phyloP scores from a whole-genome alignment of 2,113 vertebrate genomes.

The Ageneiosus marmoratus region DNA sequence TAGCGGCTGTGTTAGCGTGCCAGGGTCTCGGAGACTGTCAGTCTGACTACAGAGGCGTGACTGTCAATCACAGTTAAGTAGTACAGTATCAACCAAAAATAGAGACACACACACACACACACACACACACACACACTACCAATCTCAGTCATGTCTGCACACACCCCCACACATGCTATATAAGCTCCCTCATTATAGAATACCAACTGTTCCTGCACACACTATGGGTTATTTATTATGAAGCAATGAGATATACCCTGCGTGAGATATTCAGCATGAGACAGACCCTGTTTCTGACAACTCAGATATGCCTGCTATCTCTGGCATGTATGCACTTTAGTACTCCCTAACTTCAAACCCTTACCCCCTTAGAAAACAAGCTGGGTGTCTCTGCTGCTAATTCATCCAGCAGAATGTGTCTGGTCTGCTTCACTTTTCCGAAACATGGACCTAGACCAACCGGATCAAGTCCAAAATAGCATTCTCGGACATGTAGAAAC shows the following conservation, averaged over 20 bases:
- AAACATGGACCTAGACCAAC: not conserved
- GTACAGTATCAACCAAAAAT: not conserved
- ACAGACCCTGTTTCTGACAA: constrained; percentile 3
- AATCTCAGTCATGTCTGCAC: constrained; percentile 14
- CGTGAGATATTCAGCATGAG: not conserved
- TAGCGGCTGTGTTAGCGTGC: not conserved
- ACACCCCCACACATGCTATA: constrained; percentile 24
- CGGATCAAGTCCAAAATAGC: constrained; percentile 3
- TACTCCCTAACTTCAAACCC: constrained; percentile 5
- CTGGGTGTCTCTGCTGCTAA: constrained; percentile 14
- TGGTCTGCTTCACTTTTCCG: constrained; percentile 24
- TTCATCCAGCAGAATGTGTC: constrained; percentile 15
- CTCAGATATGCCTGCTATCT: constrained; percentile 32
- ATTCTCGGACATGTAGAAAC: not conserved
- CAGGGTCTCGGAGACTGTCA: not conserved
- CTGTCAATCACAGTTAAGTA: not conserved
- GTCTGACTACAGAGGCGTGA: not conserved
- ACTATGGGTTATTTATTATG: not conserved
- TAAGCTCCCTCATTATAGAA: constrained; percentile 11
- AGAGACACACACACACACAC: not conserved
- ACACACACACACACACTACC: not conserved
- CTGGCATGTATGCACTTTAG: constrained; percentile 28
- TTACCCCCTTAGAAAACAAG: not conserved
- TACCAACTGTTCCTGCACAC: constrained; percentile 25
- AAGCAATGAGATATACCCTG: too few species aligned